These are phyloP conservation scores for Microcebus griseorufus DNA, from an alignment of 2,113 vertebrate species.

Conservation along the genomic window DNA sequence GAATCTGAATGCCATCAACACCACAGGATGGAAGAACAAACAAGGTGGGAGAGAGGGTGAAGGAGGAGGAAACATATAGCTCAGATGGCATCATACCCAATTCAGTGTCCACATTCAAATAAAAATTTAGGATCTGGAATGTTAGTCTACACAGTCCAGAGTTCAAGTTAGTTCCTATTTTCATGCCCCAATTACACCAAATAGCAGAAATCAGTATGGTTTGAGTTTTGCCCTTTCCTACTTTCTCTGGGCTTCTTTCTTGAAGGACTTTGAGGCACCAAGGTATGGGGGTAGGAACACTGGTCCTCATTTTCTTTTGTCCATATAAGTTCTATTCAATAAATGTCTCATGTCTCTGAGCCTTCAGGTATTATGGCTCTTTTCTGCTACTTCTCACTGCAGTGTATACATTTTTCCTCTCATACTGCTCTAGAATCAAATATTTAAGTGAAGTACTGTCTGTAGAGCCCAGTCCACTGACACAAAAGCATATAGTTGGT, in stretches of 20 bases:
- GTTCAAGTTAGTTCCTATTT: neutral
- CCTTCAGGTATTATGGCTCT: neutral
- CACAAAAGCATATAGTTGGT: neutral
- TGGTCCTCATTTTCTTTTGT: neutral
- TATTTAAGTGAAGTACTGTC: neutral
- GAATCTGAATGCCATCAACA: neutral
- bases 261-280: neutral
- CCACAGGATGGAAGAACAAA: neutral
- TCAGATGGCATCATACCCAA: neutral
- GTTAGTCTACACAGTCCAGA: neutral
- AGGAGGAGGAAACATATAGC: neutral
- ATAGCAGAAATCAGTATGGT: neutral
- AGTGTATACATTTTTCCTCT: neutral
- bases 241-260: neutral
- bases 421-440: neutral
- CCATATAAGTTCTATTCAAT: neutral
- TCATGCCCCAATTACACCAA: neutral
- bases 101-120: neutral
- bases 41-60: accelerated
- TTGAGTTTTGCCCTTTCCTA: neutral
- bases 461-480: neutral
- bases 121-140: neutral
- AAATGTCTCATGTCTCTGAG: neutral
- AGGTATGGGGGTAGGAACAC: neutral
- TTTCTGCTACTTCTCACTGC: neutral